Percentiles rank a stretch among this genome's conserved stretches.
Conservation (phyloP, 2,797 vertebrate genomes). For the Parauchenoglanis ngamensis region DNA sequence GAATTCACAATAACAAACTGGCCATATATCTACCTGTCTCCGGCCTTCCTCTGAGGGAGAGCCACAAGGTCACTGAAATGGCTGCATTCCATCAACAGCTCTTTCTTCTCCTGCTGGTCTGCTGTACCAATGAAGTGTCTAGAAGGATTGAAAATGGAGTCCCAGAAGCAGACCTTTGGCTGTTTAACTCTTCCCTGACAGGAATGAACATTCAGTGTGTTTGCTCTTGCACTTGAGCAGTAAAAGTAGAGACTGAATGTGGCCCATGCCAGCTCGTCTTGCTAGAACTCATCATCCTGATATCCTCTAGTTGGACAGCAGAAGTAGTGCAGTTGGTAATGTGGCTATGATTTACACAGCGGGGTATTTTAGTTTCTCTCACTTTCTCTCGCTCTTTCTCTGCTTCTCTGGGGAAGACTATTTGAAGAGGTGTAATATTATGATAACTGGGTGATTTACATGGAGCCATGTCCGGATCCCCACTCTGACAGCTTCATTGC, state of each 20-base stretch:
- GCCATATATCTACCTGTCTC: slow-evolving; percentile 99
- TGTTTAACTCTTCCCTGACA: slow-evolving; percentile 47
- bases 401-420: slow-evolving; percentile 61
- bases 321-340: slow-evolving; percentile 41
- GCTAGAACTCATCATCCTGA: slow-evolving; percentile 21
- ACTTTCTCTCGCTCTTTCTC: slow-evolving; percentile 24
- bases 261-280: slow-evolving; percentile 18
- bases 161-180: slow-evolving; percentile 54
- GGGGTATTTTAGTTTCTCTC: slow-evolving; percentile 68
- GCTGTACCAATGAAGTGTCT: slow-evolving; percentile 70
- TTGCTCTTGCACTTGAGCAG: slow-evolving; percentile 11
- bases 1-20: slow-evolving; percentile 97
- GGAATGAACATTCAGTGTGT: slow-evolving; percentile 10
- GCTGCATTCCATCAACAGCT: slow-evolving; percentile 84
- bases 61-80: slow-evolving; percentile 89
- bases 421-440: slow-evolving; percentile 69
- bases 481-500: slow-evolving; percentile 69
- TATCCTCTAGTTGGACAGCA: slow-evolving; percentile 18
- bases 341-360: slow-evolving; percentile 75
- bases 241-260: slow-evolving; percentile 4
- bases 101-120: slow-evolving; percentile 66
- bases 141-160: slow-evolving; percentile 74
- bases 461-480: slow-evolving; percentile 39
- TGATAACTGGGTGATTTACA: slow-evolving; percentile 76
- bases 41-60: slow-evolving; percentile 87